Base-by-base conservation (phyloP, 2,113 vertebrate species). In the Sinocyclocheilus anshuiensis region DNA sequence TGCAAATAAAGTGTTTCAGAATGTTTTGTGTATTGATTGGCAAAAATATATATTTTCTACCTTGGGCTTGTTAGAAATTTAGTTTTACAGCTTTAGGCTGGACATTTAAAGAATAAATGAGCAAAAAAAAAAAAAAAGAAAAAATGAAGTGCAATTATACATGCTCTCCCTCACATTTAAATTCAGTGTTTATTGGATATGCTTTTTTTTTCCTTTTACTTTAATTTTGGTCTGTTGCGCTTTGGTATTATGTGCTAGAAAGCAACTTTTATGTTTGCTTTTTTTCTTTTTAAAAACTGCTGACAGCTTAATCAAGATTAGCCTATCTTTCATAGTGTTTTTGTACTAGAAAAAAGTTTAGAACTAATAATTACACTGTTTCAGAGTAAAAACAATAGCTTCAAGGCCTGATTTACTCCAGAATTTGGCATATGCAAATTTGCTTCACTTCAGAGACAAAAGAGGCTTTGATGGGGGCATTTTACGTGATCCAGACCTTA, bases 401-500 rank as follows among this genome's bases (percentile, higher is more conserved):
- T 79, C 39, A 42, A 80, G 36, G 77, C 77, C 20, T 80, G 12
- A 80, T 80, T 63, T 80, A 65, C 59, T 26, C 16, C 29, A 42
- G 59, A 2, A 11, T 81, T 48, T 7, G 61, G 36, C 36, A 48
- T 65, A 81, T 81, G 59, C 61, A 81, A 48, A 81, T 81, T 24
- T 67, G 13, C n/a, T 67, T 67, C n/a, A 1, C 26, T 78, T 78
- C 76, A 78, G 26, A 78, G 50, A 78, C 76, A 76, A 22, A 75
- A 36, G 24, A 77, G 16, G 48, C 42, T 45, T 63, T 81, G 72
- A 22, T 85, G 63, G 81, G 67, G 18, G 79, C 71, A 83, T 63
- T 83, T 77, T 74, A 85, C 50, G 50, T 76, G 75, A 85, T 81
- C 55, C 57, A n/a, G 65, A 59, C 74, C 84, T 57, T 76, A 88